A percentile compares a stretch with the other conserved stretches of the same genome.
Conservation (phyloP, 37 sponge, comb jelly and placozoan genomes). For the Beroe forskalii region DNA sequence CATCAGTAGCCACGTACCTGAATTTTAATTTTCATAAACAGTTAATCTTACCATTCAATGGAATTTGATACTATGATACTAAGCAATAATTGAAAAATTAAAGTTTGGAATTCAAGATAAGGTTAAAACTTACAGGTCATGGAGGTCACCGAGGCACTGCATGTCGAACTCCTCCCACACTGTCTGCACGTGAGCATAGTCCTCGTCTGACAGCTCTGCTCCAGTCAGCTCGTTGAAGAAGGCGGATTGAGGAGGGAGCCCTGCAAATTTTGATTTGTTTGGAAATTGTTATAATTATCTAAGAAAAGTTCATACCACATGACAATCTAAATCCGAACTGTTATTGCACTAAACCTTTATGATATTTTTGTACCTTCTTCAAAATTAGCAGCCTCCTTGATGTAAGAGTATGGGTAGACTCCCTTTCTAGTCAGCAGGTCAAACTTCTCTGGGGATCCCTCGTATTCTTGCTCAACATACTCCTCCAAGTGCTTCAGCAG, state of each 20-base stretch:
- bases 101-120: too few relatives aligned
- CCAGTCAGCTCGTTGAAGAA: slow-evolving; percentile 31
- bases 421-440: slow-evolving; percentile 51
- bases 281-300: too few relatives aligned
- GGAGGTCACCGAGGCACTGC: slow-evolving; percentile 4
- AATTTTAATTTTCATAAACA: too few relatives aligned
- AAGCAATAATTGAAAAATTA: too few relatives aligned
- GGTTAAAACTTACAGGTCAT: slow-evolving; percentile 59
- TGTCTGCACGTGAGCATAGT: slow-evolving; percentile 28
- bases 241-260: neutral
- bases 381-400: slow-evolving; percentile 2
- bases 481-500: neutral
- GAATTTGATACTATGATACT: too few relatives aligned
- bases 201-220: slow-evolving; percentile 27
- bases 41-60: too few relatives aligned
- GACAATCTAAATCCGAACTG: too few relatives aligned
- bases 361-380: slow-evolving; percentile 1
- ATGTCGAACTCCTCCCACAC: slow-evolving; percentile 20
- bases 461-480: neutral
- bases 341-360: too few relatives aligned
- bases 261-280: too few relatives aligned
- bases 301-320: too few relatives aligned
- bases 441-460: slow-evolving; percentile 25
- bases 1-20: slow-evolving; percentile 42
- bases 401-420: slow-evolving; percentile 31